Conservation (phyloP, 92 coral and sea anemone genomes). For the Montipora capitata region DNA sequence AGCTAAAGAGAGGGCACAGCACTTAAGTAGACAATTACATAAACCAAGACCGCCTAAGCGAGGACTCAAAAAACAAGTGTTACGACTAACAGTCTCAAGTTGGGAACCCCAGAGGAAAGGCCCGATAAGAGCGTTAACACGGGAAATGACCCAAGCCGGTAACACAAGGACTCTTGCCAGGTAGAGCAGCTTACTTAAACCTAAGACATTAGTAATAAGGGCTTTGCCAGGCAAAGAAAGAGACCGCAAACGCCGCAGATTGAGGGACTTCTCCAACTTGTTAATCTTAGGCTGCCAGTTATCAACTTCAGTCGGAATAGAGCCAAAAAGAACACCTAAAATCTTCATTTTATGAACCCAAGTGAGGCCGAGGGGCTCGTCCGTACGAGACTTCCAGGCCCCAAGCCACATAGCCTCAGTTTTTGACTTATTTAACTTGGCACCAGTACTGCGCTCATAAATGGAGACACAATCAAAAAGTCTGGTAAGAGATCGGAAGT, state of each 20-base stretch:
- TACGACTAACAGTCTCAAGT: constrained; percentile 7
- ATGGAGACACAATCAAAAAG: neutral
- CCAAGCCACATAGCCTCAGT: constrained; percentile 67
- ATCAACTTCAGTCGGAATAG: neutral
- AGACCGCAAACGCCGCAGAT: constrained; percentile 37
- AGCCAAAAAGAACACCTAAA: neutral
- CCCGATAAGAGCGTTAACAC: neutral
- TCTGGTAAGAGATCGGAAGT: neutral
- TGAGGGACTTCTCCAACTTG: neutral
- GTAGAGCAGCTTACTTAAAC: constrained; percentile 4
- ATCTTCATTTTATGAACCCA: constrained; percentile 40
- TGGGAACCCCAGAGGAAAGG: constrained; percentile 29
- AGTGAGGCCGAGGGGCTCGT: constrained; percentile 4
- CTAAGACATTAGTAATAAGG: constrained; percentile 4
- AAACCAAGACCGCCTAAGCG: neutral
- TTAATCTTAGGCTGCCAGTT: neutral
- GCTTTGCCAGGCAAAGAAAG: constrained; percentile 55
- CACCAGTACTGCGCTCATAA: constrained; percentile 35
- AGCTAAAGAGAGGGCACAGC: neutral
- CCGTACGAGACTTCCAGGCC: neutral
- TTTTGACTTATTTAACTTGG: constrained; percentile 27
- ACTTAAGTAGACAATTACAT: neutral
- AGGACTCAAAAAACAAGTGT: neutral
- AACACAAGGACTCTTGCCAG: neutral
- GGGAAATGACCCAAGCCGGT: neutral